Evolutionary conservation across 2,113 vertebrate genomes (phyloP), one percentile per base, ranked within the genome.

Genomic region (Trichechus manatus): DNA sequence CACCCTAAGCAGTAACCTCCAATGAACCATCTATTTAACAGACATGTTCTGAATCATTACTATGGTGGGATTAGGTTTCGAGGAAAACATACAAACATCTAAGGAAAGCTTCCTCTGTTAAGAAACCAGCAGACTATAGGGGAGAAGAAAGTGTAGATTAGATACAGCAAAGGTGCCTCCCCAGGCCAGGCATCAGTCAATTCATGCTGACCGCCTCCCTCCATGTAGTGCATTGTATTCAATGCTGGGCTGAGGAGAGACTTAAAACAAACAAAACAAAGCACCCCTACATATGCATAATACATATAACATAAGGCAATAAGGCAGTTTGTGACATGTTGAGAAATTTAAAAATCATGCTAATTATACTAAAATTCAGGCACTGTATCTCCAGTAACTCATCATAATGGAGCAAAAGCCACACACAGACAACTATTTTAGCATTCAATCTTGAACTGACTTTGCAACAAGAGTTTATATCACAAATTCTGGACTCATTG

Each of bases 21-120:
- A 95, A 80, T 97, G 80, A 87, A 93, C 92, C 56, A 94, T 87
- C 31, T 63, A 75, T 31, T 92, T 92, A 93, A 66, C 56, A 93
- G 68, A 78, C 56, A 94, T 84, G 95, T 97, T 20, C 64, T 81
- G 74, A 96, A 95, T 96, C 29, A 74, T 81, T 83, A 72, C 56
- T 89, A 89, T 92, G 87, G 13, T 33, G 64, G 25, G 68, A 13
- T 84, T 87, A 85, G 59, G 15, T 92, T 95, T 93, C 87, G 31
- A 95, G 64, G 56, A 95, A 97, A 91, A 91, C 11, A 79, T 22
- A 75, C n/a, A 93, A 81, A 59, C 13, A 96, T 84, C 63, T 75
- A 86, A 86, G 64, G 31, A 97, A 96, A 91, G 19, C 9, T 89
- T 89, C 77, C 42, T 50, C 56, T 94, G 39, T 94, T 87, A 42